These are phyloP conservation scores for Forficula auricularia DNA, from an alignment of 1,140 invertebrate genomes.

Conservation along the genomic window DNA sequence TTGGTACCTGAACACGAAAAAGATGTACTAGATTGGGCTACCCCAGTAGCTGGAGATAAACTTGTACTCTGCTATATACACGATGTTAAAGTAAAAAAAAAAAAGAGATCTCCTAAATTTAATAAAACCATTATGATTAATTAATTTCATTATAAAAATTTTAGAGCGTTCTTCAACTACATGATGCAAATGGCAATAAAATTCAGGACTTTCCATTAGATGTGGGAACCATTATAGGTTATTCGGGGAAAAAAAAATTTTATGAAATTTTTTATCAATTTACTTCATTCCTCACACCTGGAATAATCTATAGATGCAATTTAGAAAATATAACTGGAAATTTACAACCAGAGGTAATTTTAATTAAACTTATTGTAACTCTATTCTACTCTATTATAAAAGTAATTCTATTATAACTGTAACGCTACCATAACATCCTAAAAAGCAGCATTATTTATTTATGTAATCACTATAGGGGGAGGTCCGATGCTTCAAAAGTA, in stretches of 20 bases:
- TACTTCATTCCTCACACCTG: constrained; percentile 82
- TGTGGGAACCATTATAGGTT: constrained; percentile 69
- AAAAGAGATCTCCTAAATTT: not conserved
- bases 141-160: constrained; percentile 20
- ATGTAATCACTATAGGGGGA: no score
- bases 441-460: constrained; percentile 5
- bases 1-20: constrained; percentile 69
- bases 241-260: constrained; percentile 69
- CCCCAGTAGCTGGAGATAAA: constrained; percentile 66
- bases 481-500: no score
- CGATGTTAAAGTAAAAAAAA: constrained; percentile 71
- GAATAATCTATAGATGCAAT: constrained; percentile 75
- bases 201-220: constrained; percentile 59
- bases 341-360: constrained; percentile 42
- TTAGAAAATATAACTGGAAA: constrained; percentile 37
- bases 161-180: constrained; percentile 68
- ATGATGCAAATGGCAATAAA: constrained; percentile 52
- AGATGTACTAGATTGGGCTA: constrained; percentile 78
- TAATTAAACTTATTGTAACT: no score
- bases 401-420: constrained; percentile 10
- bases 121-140: not conserved
- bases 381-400: constrained; percentile 6
- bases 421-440: not conserved
- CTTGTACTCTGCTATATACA: constrained; percentile 80
- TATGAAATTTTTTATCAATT: constrained; percentile 88